Base-by-base conservation (phyloP, 2,113 vertebrate species). In the Mystacornis crossleyi region DNA sequence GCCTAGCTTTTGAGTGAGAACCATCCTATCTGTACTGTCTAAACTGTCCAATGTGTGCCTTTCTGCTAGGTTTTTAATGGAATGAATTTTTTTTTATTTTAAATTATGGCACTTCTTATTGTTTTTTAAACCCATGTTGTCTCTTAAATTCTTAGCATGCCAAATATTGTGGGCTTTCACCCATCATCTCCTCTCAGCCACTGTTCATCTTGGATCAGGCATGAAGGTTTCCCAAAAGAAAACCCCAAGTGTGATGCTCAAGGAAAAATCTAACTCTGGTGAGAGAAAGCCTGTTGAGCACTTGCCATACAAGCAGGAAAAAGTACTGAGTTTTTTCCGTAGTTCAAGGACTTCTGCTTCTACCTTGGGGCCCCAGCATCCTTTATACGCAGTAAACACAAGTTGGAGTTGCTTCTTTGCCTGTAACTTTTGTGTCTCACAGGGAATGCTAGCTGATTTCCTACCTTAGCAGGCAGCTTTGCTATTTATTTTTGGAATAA, bases 401-500 rank as follows among this genome's bases (percentile, higher is more conserved):
- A 36, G 64, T 94, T 82, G 10, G 26, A 75, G 15, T 80, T 78
- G 8, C 38, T 62, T 67, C 84, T 95, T 95, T 89, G n/a, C 69
- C 57, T 93, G 13, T 20, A 95, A 48, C 26, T 94, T 81, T 65
- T 74, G n/a, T 17, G 24, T 95, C 69, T 73, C 65, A 55, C 20
- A 77, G 90, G 92, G 77, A 73, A 86, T 40, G n/a, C 20, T 60
- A 55, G 7, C 29, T 61, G 92, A 93, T 96, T 97, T 97, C 75
- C 89, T 62, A 96, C 64, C 58, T 96, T 94, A 88, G 28, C 62
- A 84, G 62, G 29, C 65, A 94, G 71, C 26, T 80, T 81, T 84
- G 51, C 66, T 94, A 93, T 95, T 95, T 96, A 87, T 95, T 83
- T 81, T 95, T 96, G 54, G 70, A 91, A 82, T 69, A 95, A 96